Conservation (phyloP, 2,113 vertebrate genomes). For the Neolamprologus fasciatus region DNA sequence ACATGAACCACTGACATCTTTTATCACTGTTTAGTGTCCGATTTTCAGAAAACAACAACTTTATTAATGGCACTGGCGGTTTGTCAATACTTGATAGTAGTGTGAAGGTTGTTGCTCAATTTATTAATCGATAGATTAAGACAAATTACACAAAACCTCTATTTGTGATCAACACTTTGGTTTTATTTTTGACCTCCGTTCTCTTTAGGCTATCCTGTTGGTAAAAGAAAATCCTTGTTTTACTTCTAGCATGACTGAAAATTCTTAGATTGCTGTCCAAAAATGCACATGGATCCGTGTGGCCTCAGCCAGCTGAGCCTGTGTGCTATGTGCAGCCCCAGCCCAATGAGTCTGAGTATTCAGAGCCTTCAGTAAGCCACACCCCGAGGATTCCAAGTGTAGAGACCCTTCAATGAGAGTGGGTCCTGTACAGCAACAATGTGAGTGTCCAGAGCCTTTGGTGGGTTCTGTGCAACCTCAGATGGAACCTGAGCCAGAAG, state of each 20-base stretch:
- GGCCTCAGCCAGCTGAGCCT: background rate
- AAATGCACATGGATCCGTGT: background rate
- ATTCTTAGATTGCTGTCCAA: background rate
- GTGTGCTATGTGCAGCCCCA: background rate
- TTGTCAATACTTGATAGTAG: background rate
- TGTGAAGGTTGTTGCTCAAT: background rate
- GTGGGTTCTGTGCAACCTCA: background rate
- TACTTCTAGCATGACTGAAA: background rate
- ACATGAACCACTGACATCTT: background rate
- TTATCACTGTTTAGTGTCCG: background rate
- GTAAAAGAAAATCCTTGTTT: background rate
- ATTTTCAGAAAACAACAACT: background rate
- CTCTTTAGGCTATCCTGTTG: background rate
- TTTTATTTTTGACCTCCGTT: background rate
- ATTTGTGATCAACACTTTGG: background rate
- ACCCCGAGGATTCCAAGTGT: background rate
- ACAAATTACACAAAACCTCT: background rate
- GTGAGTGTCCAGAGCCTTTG: background rate
- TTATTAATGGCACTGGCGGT: background rate
- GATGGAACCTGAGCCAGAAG: background rate
- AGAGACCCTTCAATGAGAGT: background rate
- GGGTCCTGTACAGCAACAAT: background rate
- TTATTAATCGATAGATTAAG: rapidly evolving
- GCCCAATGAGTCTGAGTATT: background rate
- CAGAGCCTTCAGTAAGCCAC: background rate